Evolutionary conservation across 2,113 vertebrate species (phyloP).

Genomic region (Grantiella picta): DNA sequence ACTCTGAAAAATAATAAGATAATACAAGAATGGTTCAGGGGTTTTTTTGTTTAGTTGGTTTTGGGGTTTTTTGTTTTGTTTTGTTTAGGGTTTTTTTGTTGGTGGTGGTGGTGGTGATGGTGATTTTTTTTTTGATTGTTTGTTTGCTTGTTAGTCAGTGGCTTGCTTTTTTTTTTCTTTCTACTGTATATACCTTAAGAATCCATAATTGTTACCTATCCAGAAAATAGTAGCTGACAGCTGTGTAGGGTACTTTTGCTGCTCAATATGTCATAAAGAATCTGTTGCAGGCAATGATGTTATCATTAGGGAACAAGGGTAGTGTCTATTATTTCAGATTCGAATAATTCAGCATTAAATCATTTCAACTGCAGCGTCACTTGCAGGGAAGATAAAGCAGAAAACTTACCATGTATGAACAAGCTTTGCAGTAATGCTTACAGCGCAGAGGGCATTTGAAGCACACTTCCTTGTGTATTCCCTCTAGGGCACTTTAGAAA

Average conservation of each 20-base stretch:
- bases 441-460: not conserved
- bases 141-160: conserved; percentile 20
- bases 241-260: not conserved
- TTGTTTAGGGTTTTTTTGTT: not conserved
- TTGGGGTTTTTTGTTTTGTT: not conserved
- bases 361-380: conserved; percentile 1
- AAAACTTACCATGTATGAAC: not conserved
- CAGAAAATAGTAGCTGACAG: conserved; percentile 39
- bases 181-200: conserved; percentile 22
- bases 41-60: not conserved
- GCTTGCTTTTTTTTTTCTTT: conserved; percentile 23
- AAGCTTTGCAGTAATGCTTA: not conserved
- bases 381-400: not conserved
- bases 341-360: conserved; percentile 7
- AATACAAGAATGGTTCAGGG: conserved; percentile 4
- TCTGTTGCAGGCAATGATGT: not conserved
- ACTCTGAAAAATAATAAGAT: conserved; percentile 54
- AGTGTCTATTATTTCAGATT: conserved; percentile 19
- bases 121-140: not conserved
- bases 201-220: conserved; percentile 36
- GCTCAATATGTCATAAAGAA: conserved; percentile 43
- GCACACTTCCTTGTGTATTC: not conserved
- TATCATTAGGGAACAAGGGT: conserved; percentile 36
- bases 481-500: conserved; percentile 34
- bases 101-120: no score